phyloP scores from a whole-genome alignment of 2,888 invertebrate genomes.

The Lycaena phlaeas region DNA sequence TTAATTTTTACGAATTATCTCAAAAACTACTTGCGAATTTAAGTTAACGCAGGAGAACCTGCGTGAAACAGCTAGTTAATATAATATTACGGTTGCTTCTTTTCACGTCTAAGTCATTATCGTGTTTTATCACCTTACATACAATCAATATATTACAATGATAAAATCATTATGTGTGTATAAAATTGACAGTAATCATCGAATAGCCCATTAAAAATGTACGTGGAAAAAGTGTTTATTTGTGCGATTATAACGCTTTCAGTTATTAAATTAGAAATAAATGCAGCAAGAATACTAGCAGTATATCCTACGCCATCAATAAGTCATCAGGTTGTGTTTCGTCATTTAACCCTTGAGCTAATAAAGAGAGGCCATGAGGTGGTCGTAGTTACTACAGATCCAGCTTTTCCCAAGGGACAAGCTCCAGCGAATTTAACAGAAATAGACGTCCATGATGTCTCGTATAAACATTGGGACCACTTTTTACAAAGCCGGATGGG shows the following conservation, averaged over 20 bases:
- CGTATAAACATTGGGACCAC: slow-evolving; percentile 29
- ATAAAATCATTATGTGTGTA: no score
- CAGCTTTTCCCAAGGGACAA: slow-evolving; percentile 30
- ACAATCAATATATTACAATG: no score
- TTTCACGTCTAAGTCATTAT: no score
- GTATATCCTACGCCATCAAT: slow-evolving; percentile 38
- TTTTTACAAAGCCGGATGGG: slow-evolving; percentile 14
- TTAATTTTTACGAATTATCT: no score
- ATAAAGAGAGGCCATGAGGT: slow-evolving; percentile 43
- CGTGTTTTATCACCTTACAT: no score
- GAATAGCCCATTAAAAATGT: not conserved
- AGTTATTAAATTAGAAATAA: slow-evolving; percentile 1
- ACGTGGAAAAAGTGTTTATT: not conserved
- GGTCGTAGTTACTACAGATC: slow-evolving; percentile 37
- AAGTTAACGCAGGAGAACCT: no score
- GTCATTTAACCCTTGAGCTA: slow-evolving; percentile 33
- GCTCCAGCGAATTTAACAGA: slow-evolving; percentile 33
- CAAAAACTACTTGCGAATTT: no score
- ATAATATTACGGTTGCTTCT: no score
- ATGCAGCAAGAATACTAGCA: slow-evolving; percentile 34
- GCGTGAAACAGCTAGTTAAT: no score
- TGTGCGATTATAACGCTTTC: not conserved
- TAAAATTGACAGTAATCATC: no score
- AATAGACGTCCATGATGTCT: slow-evolving; percentile 35
- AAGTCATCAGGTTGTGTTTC: slow-evolving; percentile 32